Evolutionary conservation across 2,888 invertebrate species (phyloP).

Genomic region (Lochmaea crataegi): DNA sequence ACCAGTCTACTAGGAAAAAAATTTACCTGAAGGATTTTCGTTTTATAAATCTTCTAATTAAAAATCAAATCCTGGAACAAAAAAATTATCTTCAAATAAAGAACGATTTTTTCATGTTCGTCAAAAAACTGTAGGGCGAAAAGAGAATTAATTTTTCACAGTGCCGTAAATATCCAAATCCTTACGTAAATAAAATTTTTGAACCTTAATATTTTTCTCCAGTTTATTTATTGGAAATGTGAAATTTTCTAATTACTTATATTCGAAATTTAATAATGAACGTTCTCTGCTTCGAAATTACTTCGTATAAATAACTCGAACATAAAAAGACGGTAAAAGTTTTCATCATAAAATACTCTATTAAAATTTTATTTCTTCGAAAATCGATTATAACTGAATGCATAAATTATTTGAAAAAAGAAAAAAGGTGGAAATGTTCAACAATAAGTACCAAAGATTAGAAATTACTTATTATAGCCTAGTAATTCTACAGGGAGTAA

Average conservation of each 20-base stretch:
- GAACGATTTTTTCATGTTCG: too few relatives aligned
- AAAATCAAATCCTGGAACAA: too few relatives aligned
- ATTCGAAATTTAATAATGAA: not conserved
- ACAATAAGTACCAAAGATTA: not conserved
- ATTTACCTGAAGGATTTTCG: too few relatives aligned
- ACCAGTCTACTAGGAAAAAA: too few relatives aligned
- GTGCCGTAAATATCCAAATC: not conserved
- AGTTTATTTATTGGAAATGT: not conserved
- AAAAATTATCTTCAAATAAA: too few relatives aligned
- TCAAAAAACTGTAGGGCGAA: too few relatives aligned
- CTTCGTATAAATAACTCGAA: not conserved
- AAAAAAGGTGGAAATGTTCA: not conserved
- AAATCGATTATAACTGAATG: not conserved
- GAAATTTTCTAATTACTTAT: conserved; percentile 2
- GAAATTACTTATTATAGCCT: not conserved
- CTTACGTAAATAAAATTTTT: not conserved
- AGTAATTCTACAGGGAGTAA: not conserved
- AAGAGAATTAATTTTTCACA: too few relatives aligned
- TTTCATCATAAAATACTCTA: conserved; percentile 1
- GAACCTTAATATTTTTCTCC: too few relatives aligned
- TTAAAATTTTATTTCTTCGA: conserved; percentile 1
- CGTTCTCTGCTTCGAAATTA: not conserved
- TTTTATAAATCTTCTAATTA: too few relatives aligned
- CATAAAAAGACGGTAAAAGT: not conserved
- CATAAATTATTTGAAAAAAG: not conserved